Base-by-base conservation (phyloP, 2,888 invertebrate genomes). In the Smittia aterrima region DNA sequence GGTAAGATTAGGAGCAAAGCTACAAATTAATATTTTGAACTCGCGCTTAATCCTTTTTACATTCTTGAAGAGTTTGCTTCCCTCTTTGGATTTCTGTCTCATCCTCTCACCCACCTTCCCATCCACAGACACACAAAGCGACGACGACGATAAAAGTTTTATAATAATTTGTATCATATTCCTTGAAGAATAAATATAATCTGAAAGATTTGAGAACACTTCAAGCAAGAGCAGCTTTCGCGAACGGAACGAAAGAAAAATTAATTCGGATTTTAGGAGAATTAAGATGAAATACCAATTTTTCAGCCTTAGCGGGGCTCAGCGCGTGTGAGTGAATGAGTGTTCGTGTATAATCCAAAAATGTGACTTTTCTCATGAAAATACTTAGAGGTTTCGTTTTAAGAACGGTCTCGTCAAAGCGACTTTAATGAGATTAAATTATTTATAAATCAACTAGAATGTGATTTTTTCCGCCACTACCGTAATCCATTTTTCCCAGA, bases 11-110 rank as follows among this genome's bases (percentile, higher is more conserved):
- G 54, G 22, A 54, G 62, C 38, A 72, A 72, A 72, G 72, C 72
- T 72, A 72, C 72, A 74, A 74, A 74, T 74, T 66, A 74, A 74
- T 74, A 74, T 74, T 74, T 74, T 74, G 66, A 74, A 74, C 66
- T 74, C 53, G 66, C 64, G 62, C 32, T 66, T 74, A 74, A 74
- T 74, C 74, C 74, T 66, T 72, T 72, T 72, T 72, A 72, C 72
- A 72, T 72, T 72, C 72, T 72, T 72, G 72, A 72, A 62, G 72
- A 72, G 72, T 62, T 54, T 72, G 40, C 20, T 32, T 72, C 47
- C n/a, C 18, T 47, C 58, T 22, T 58, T 18, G 58, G 20, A 58
- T 47, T 47, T 47, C 13, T 18, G 58, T 58, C 58, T 22, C 58
- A 58, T 58, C 22, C 22, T 4, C 22, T 13, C 13, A 3, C 68